Base-by-base conservation (phyloP, 1,140 invertebrate genomes). In the Cydia pomonella region DNA sequence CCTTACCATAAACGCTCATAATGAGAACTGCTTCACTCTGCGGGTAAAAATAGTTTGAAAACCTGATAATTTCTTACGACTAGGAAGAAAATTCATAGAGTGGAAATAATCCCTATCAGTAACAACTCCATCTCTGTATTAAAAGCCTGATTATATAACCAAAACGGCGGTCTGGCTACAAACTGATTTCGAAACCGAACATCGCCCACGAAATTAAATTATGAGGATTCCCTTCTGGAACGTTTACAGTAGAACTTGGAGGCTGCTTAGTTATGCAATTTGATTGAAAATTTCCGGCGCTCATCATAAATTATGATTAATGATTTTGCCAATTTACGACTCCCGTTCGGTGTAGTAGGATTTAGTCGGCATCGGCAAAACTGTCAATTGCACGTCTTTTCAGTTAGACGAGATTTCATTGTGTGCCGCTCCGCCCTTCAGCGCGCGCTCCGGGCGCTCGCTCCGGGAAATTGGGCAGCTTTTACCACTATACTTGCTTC, bases 341-440 rank as follows among this genome's bases (percentile, higher is more conserved):
- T 29, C 33, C 64, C 64, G 33, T 69, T 69, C 29, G 18, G 29
- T 69, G 64, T 69, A 29, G 64, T 69, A 4, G 64, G 64, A 66
- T 29, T 27, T 27, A 66, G 64, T 33, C 64, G 64, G 64, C 64
- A 69, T 69, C 33, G 64, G 33, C 64, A 33, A 72, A 72, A 72
- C 38, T 50, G 71, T 50, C 71, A 72, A 72, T 50, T 72, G 44
- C 44, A 50, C 71, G 41, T 72, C 41, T 50, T 47, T 47, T 47
- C 71, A 47, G 71, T 44, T 72, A 73, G 47, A 73, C 72, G 72
- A 73, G 72, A 38, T 73, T 73, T 53, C 50, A 73, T 73, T 73
- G 72, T 73, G 50, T n/a, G 72, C n/a, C 25, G 64, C 64, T 29
- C 64, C 38, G 41, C 71, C 38, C 38, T 18, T 13, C 29, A 44